These are phyloP conservation scores for Micromussa lordhowensis DNA, from an alignment of 92 coral and sea anemone genomes.

Conservation along the genomic window DNA sequence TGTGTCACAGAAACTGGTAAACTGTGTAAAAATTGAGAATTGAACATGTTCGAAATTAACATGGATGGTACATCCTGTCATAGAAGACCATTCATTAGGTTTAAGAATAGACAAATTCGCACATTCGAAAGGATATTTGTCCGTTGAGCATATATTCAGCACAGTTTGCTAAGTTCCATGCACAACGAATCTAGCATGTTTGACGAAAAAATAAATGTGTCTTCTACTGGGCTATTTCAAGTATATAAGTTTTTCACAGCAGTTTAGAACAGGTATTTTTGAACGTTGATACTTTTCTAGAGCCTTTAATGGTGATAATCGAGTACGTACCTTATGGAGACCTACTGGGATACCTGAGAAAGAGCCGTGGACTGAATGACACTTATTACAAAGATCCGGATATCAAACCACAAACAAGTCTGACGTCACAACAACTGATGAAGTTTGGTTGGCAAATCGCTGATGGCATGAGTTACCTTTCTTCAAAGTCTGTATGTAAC, in stretches of 20 bases:
- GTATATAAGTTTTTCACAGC: no score
- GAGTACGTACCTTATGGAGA: conserved; percentile 2
- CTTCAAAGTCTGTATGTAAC: conserved; percentile 4
- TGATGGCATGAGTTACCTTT: conserved; percentile 5
- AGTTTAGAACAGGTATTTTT: no score
- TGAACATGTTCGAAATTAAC: neutral
- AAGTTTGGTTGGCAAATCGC: conserved; percentile 17
- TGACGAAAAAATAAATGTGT: no score
- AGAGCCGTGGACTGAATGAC: neutral
- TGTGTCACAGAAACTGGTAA: conserved; percentile 12
- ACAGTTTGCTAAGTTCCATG: no score
- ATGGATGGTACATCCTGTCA: neutral
- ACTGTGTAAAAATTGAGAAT: neutral
- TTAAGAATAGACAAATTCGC: no score
- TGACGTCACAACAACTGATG: conserved; percentile 11
- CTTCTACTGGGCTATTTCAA: no score
- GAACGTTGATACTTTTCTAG: neutral
- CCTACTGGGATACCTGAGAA: neutral
- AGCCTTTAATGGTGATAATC: neutral
- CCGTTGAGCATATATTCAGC: no score
- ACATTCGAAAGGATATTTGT: no score
- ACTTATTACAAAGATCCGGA: conserved; percentile 12
- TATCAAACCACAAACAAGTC: conserved; percentile 5
- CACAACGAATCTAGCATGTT: no score
- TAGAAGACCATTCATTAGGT: neutral